Conservation (phyloP, 1,140 invertebrate species). For the Babylonia areolata region DNA sequence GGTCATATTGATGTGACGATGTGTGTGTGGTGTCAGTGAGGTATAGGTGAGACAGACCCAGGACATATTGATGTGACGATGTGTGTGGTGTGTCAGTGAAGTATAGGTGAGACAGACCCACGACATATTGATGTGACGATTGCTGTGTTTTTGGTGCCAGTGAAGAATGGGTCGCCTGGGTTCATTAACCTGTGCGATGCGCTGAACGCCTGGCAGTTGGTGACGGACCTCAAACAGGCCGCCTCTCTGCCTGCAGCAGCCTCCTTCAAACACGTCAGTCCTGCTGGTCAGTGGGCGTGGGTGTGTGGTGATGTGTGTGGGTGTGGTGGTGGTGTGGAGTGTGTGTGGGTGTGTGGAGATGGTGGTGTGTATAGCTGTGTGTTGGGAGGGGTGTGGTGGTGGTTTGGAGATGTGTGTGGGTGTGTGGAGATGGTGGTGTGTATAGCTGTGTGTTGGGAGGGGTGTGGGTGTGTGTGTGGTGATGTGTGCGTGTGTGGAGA, state of each 20-base stretch:
- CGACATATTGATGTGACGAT: no score
- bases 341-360: neutral
- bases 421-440: neutral
- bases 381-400: neutral
- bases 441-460: neutral
- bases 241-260: slow-evolving; percentile 91
- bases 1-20: no score
- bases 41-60: no score
- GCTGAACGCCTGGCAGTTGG: slow-evolving; percentile 97
- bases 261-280: slow-evolving; percentile 98
- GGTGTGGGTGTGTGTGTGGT: neutral
- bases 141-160: slow-evolving; percentile 67
- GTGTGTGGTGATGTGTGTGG: neutral
- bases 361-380: neutral
- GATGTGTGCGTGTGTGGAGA: slow-evolving; percentile 9
- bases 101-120: no score
- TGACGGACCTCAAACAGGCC: slow-evolving; percentile 89
- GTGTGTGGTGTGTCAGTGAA: no score
- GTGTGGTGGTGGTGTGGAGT: neutral
- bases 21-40: no score
- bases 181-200: slow-evolving; percentile 99
- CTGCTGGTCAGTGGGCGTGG: slow-evolving; percentile 80
- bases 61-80: no score
- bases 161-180: slow-evolving; percentile 95
- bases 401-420: neutral